Conservation (phyloP, 64 coral and sea anemone species). For the Montipora cactus region DNA sequence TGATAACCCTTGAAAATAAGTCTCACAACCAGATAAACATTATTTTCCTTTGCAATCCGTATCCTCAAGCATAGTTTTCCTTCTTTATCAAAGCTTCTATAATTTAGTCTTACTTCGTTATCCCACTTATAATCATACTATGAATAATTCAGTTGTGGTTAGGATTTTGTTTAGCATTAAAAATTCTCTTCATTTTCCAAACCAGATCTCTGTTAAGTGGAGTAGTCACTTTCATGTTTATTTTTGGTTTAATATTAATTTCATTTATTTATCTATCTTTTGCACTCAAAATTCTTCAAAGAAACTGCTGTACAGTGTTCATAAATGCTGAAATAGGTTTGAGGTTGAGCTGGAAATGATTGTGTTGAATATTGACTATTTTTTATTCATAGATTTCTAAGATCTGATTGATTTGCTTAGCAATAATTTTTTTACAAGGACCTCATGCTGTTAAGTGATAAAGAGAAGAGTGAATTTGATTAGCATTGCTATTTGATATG, state of each 20-base stretch:
- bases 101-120: neutral
- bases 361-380: slow-evolving; percentile 7
- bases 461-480: neutral
- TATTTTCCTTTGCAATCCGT: neutral
- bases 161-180: neutral
- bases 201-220: neutral
- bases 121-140: neutral
- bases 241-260: neutral
- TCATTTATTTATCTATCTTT: neutral
- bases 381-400: neutral
- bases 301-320: too few species aligned
- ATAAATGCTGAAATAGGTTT: neutral
- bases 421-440: neutral
- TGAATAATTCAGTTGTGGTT: slow-evolving; percentile 33
- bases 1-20: neutral
- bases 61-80: neutral
- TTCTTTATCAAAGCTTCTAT: neutral
- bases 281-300: neutral
- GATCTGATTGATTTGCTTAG: slow-evolving; percentile 5
- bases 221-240: neutral
- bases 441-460: slow-evolving; percentile 16
- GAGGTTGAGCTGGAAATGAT: neutral
- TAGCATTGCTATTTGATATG: neutral
- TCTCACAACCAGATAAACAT: neutral
- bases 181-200: slow-evolving; percentile 5